Evolutionary conservation across 2,888 invertebrate species (phyloP), one percentile per base, ranked within the genome.

Genomic region (Cerceris rybyensis): DNA sequence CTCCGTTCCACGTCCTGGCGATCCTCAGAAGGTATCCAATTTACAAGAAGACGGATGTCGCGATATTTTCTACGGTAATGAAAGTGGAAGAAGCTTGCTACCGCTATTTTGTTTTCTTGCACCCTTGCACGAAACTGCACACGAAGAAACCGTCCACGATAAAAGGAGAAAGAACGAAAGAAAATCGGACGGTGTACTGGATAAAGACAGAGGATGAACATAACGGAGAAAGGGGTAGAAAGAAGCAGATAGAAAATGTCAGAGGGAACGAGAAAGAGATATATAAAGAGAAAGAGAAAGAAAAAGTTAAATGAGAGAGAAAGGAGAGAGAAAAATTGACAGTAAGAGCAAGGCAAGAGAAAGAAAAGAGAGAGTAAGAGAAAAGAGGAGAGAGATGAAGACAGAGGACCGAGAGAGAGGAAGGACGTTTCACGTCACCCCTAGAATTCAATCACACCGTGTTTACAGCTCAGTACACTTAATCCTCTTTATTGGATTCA

Each of bases 401-500:
- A 16, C 41, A 39, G 11, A 39, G 43, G 57, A 57, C 39, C 11
- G 70, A 73, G 55, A 39, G 58, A 64, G 71, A 63, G 69, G 71
- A 46, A 73, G 72, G 65, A 70, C 82, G 78, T 76, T 80, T 82
- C 79, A 80, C 83, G 79, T 80, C 84, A 75, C 83, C 85, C 87
- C 82, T 86, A 84, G 85, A 86, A 89, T 90, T 89, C 87, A 88
- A 90, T 90, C 89, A 88, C 88, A 87, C 86, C 85, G 80, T 87
- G 86, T 89, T 89, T 89, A 89, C 89, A 88, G 87, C 87, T 87
- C 87, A 86, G 87, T 87, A 88, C 86, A 87, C 88, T 88, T 87
- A 88, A 91, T 90, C 87, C 88, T 85, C 85, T 90, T 89, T 90
- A 89, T 88, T 88, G 89, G 86, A 89, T 85, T 84, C 84, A 86